Base-by-base conservation (phyloP, 2,797 vertebrate genomes). In the Heliangelus exortis region DNA sequence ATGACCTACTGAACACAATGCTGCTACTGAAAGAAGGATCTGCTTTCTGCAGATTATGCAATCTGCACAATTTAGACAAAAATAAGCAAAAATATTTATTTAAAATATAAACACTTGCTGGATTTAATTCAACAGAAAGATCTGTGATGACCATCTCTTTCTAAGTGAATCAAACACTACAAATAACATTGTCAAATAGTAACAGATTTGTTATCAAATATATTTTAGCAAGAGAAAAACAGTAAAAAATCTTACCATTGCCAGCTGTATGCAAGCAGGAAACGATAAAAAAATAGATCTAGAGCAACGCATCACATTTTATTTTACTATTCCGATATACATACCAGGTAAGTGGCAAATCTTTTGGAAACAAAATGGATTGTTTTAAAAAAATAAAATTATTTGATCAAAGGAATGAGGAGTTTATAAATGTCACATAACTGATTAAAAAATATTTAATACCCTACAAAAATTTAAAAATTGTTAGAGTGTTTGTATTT, bases 191-290 rank as follows among this genome's bases (percentile, higher is more conserved):
- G 36, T 28, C 20, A 87, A 85, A 81, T 1, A 81, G 23, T 45
- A 78, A 62, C 20, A 92, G 31, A 74, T 53, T 23, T 62, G 8
- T 21, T 65, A 55, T 4, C 7, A 67, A 75, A 53, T 20, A 18
- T 5, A 47, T 41, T 63, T 26, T 66, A 76, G 10, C 45, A 77
- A 77, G 15, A 65, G 63, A 88, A 77, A 80, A 85, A 55, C 33
- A 89, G 45, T 17, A 5, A 48, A 84, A 77, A 77, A 90, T 83
- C 95, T 97, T 93, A 98, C 92, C 95, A 94, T 97, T 98, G 45
- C 81, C 86, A 94, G 90, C 93, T 97, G 82, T 17, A 85, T 47
- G 93, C 34, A 89, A 96, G 96, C 88, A 96, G 59, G 28, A 80
- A 96, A 96, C 78, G 93, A 94, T 5, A 92, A 57, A 85, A 93